Conservation (phyloP, 2,113 vertebrate genomes). For the Halcyon malimbica region DNA sequence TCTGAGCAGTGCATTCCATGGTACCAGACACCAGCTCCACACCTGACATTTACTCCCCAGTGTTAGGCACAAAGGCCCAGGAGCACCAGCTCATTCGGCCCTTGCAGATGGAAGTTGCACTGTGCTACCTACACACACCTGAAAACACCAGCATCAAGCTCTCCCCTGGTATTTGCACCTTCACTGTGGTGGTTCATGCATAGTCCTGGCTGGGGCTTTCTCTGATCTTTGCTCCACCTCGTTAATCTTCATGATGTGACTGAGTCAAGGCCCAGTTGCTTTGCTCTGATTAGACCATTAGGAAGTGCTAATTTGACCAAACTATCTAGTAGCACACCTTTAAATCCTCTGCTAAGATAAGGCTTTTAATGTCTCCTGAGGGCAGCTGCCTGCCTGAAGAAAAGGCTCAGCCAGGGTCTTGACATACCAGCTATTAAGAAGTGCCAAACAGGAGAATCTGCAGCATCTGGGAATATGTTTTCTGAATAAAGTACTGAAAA, state of each 20-base stretch:
- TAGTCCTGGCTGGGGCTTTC: neutral
- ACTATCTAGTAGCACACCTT: neutral
- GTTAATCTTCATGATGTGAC: rapidly evolving
- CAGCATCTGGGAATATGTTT: neutral
- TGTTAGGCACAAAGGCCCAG: neutral
- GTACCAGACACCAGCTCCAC: neutral
- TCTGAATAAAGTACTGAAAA: constrained; percentile 6
- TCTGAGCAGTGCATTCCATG: neutral
- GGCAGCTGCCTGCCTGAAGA: neutral
- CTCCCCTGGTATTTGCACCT: neutral
- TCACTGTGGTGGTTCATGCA: neutral
- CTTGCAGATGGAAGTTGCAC: neutral
- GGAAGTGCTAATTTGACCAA: neutral
- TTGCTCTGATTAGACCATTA: neutral
- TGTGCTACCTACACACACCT: neutral
- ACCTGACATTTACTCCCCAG: neutral
- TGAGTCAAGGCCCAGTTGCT: neutral
- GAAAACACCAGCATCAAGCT: rapidly evolving
- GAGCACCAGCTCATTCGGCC: neutral
- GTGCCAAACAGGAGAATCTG: neutral
- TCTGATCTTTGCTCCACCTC: neutral
- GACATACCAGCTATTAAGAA: neutral
- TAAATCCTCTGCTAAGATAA: neutral
- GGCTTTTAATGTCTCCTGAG: neutral
- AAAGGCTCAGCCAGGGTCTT: neutral